Conservation (phyloP, 2,797 vertebrate genomes). For the Premnoplex brunnescens region DNA sequence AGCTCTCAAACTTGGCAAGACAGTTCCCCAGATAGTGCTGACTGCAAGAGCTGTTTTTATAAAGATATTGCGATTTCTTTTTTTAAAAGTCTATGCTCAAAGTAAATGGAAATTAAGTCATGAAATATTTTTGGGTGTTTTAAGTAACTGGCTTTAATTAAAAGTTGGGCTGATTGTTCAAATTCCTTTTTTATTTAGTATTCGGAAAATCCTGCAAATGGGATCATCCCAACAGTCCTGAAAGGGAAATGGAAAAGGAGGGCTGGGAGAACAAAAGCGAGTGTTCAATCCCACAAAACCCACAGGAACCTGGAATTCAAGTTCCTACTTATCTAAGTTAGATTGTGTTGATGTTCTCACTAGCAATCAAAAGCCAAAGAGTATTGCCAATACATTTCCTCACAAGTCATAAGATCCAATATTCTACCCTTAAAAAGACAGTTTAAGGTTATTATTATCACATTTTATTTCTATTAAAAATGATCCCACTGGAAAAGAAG, state of each 20-base stretch:
- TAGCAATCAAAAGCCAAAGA: conserved; percentile 33
- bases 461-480: conserved; percentile 63
- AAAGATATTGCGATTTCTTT: background rate
- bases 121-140: background rate
- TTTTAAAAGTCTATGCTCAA: background rate
- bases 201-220: conserved; percentile 25
- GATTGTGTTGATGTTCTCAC: conserved; percentile 12
- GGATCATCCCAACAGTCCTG: background rate
- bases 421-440: conserved; percentile 68
- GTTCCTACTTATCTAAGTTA: background rate
- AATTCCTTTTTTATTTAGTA: background rate
- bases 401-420: conserved; percentile 57
- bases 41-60: conserved; percentile 25
- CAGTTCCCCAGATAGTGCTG: background rate
- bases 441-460: conserved; percentile 44
- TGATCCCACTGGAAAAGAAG: conserved; percentile 57
- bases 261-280: conserved; percentile 3
- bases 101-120: conserved; percentile 13
- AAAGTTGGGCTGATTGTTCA: background rate
- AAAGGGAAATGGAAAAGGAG: conserved; percentile 4
- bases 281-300: background rate
- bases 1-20: conserved; percentile 27
- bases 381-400: conserved; percentile 35
- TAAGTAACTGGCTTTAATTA: conserved; percentile 10
- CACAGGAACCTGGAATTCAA: conserved; percentile 9